Conservation (phyloP, 2,888 invertebrate genomes). For the Trachelus tabidus region DNA sequence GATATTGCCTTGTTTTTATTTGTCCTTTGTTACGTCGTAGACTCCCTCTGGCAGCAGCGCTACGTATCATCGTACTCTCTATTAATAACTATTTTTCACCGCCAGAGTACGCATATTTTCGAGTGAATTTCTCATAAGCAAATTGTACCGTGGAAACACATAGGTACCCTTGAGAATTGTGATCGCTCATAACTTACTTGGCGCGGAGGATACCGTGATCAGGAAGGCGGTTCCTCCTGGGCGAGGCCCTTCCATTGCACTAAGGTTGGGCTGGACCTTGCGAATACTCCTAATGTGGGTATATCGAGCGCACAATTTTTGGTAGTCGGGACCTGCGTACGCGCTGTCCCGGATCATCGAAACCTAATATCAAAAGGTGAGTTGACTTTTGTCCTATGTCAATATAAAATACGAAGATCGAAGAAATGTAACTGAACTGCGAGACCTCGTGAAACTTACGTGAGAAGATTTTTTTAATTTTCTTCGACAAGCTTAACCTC, state of each 20-base stretch:
- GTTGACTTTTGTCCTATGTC: neutral
- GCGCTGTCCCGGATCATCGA: conserved; percentile 70
- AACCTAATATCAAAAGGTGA: conserved; percentile 5
- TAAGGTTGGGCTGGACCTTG: conserved; percentile 70
- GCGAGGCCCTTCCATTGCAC: conserved; percentile 78
- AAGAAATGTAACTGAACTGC: neutral
- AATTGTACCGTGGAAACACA: conserved; percentile 4
- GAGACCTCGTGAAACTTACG: neutral
- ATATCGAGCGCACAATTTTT: conserved; percentile 74
- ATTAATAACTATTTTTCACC: conserved; percentile 13
- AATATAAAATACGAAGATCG: neutral
- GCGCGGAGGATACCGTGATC: conserved; percentile 81
- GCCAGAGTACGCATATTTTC: conserved; percentile 29
- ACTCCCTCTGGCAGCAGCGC: neutral
- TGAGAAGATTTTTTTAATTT: too few relatives aligned
- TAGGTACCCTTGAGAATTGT: conserved; percentile 22
- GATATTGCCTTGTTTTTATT: neutral
- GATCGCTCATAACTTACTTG: conserved; percentile 73
- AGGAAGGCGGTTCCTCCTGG: conserved; percentile 74
- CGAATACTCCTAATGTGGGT: conserved; percentile 72
- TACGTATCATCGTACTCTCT: neutral
- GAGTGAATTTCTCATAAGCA: conserved; percentile 40
- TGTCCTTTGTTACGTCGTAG: neutral
- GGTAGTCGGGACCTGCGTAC: conserved; percentile 73
- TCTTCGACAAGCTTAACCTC: neutral